Conservation (phyloP, 2,113 vertebrate genomes). For the Elanoides forficatus region DNA sequence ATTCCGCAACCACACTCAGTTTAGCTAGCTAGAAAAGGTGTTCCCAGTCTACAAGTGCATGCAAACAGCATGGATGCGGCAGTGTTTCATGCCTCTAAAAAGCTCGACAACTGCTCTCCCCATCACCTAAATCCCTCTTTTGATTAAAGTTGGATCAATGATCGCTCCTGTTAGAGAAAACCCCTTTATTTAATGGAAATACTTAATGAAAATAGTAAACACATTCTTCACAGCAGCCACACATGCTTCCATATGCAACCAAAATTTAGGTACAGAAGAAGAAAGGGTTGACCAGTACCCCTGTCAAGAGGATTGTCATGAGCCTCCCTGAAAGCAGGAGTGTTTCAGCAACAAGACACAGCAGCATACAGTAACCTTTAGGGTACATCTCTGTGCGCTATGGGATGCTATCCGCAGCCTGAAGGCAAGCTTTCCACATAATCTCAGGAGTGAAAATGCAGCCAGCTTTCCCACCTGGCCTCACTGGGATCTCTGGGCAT, state of each 20-base stretch:
- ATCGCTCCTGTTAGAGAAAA: background rate
- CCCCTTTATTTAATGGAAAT: background rate
- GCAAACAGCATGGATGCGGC: background rate
- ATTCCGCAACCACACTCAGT: background rate
- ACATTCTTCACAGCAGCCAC: background rate
- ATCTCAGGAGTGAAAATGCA: background rate
- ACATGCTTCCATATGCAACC: background rate
- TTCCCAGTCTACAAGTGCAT: background rate
- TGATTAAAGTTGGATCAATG: background rate
- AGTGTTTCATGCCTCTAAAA: background rate
- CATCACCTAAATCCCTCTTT: background rate
- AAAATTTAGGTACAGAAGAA: background rate
- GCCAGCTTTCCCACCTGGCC: background rate
- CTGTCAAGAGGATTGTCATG: background rate
- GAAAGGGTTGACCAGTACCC: background rate
- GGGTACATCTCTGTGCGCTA: fast-evolving
- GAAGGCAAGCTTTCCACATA: background rate
- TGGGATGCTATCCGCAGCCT: background rate
- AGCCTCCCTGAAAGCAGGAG: background rate
- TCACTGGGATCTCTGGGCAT: background rate
- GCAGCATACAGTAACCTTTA: background rate
- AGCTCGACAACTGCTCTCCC: background rate
- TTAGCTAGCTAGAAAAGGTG: background rate
- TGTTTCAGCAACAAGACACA: background rate
- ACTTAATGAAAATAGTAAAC: background rate